A percentile compares a stretch with the other conserved stretches of the same genome.
Conservation (phyloP, 2,888 invertebrate species). For the Rhagium mordax region DNA sequence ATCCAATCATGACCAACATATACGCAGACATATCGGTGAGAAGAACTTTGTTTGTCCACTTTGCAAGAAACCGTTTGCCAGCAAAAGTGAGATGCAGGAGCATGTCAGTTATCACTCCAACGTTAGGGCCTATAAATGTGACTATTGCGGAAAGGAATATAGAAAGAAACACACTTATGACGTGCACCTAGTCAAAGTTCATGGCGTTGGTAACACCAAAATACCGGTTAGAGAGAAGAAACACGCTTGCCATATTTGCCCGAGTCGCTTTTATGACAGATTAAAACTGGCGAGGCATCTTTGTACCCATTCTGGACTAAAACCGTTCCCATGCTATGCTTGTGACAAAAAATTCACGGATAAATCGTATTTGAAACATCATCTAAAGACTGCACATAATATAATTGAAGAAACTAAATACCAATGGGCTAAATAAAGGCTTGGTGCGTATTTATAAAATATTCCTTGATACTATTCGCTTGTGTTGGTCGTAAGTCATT, state of each 20-base stretch:
- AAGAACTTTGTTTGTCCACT: constrained; percentile 58
- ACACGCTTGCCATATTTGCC: constrained; percentile 60
- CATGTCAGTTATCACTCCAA: constrained; percentile 58
- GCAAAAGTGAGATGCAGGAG: constrained; percentile 56
- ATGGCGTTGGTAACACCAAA: constrained; percentile 67
- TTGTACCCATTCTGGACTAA: constrained; percentile 59
- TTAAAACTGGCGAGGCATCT: constrained; percentile 60
- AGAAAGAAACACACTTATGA: constrained; percentile 66
- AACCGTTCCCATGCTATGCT: constrained; percentile 56
- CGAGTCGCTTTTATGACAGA: constrained; percentile 66
- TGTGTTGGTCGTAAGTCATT: background rate
- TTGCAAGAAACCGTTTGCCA: constrained; percentile 58
- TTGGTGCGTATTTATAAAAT: background rate
- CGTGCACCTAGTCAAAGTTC: constrained; percentile 72
- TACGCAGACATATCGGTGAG: constrained; percentile 57
- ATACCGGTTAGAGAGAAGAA: constrained; percentile 63
- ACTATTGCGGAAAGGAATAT: constrained; percentile 72
- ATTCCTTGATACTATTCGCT: background rate
- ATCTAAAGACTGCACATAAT: constrained; percentile 53
- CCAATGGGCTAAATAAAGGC: background rate
- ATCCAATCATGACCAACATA: constrained; percentile 59
- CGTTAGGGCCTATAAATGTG: constrained; percentile 64
- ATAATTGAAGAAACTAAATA: constrained; percentile 30
- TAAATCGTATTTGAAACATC: constrained; percentile 60
- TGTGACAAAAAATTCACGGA: constrained; percentile 61